phyloP scores from a whole-genome alignment of 2,888 invertebrate genomes.

The Listrodromus nycthemerus region DNA sequence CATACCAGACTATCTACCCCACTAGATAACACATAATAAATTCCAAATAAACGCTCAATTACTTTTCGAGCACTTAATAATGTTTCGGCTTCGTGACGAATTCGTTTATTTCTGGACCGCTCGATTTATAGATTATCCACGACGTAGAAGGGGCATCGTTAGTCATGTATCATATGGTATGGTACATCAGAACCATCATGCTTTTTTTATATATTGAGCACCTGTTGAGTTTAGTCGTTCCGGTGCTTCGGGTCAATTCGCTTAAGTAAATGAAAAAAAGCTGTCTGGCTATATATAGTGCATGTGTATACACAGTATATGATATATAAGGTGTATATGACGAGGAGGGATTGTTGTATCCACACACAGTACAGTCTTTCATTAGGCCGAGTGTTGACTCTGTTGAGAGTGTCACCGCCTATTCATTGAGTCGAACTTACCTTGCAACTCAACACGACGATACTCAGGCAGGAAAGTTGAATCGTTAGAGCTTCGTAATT shows the following conservation, averaged over 20 bases:
- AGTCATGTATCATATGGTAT: constrained; percentile 36
- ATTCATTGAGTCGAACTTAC: constrained; percentile 33
- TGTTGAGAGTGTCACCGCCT: constrained; percentile 39
- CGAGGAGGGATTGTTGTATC: constrained; percentile 15
- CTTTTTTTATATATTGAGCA: constrained; percentile 52
- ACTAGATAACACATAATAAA: background rate
- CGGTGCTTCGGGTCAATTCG: constrained; percentile 21
- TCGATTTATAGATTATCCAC: constrained; percentile 51
- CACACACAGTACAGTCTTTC: constrained; percentile 51
- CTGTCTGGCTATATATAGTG: constrained; percentile 1
- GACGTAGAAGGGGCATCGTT: constrained; percentile 29
- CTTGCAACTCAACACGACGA: constrained; percentile 12
- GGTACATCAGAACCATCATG: constrained; percentile 14
- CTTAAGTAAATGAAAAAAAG: constrained; percentile 52
- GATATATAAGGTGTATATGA: constrained; percentile 10
- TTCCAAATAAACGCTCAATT: constrained; percentile 28
- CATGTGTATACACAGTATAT: background rate
- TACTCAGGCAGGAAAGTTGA: constrained; percentile 13
- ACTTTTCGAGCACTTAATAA: constrained; percentile 21
- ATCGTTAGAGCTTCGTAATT: constrained; percentile 41
- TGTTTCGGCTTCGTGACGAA: constrained; percentile 15
- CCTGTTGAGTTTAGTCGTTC: constrained; percentile 62
- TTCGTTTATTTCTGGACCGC: constrained; percentile 33
- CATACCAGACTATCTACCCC: background rate
- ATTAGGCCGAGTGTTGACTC: constrained; percentile 54